phyloP scores from a whole-genome alignment of 2,797 vertebrate genomes.

The Aplochiton taeniatus region DNA sequence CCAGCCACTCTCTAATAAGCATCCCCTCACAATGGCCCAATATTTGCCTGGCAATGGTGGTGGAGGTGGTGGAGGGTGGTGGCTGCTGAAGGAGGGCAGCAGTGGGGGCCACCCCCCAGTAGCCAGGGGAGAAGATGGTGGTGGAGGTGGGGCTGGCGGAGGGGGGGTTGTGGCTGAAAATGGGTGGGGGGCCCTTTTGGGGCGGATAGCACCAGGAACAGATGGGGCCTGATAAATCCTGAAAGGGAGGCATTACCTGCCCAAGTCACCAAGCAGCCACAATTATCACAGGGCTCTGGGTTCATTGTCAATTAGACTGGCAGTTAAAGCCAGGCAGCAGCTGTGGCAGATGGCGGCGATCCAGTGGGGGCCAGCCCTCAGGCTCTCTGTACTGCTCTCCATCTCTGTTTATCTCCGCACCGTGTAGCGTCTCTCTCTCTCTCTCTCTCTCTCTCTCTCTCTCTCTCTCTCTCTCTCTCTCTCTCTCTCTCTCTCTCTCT shows the following conservation, averaged over 20 bases:
- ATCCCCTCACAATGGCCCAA: slow-evolving; percentile 67
- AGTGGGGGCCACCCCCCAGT: slow-evolving; percentile 46
- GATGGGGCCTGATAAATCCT: slow-evolving; percentile 90
- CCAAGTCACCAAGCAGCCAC: slow-evolving; percentile 83
- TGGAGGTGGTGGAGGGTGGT: slow-evolving; percentile 57
- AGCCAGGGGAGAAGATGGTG: slow-evolving; percentile 37
- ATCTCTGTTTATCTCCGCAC: too few relatives aligned
- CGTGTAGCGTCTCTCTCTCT: too few relatives aligned
- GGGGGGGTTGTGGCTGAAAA: slow-evolving; percentile 30
- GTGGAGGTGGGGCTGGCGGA: slow-evolving; percentile 22
- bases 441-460: slow-evolving; percentile 49
- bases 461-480: slow-evolving; percentile 48
- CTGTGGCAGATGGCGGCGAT: slow-evolving; percentile 93
- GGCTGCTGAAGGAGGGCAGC: slow-evolving; percentile 43
- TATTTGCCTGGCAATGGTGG: slow-evolving; percentile 78
- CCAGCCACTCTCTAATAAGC: slow-evolving; percentile 74
- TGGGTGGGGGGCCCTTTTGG: slow-evolving; percentile 24
- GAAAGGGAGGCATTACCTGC: slow-evolving; percentile 92
- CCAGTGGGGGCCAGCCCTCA: slow-evolving; percentile 86
- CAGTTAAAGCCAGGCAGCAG: slow-evolving; percentile 86
- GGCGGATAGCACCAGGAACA: slow-evolving; percentile 71
- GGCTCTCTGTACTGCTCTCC: slow-evolving; percentile 49
- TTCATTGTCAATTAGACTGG: slow-evolving; percentile 95
- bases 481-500: slow-evolving; percentile 17
- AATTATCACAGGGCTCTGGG: slow-evolving; percentile 87